Conservation (phyloP, 2,888 invertebrate species). For the Oscheius sp. region DNA sequence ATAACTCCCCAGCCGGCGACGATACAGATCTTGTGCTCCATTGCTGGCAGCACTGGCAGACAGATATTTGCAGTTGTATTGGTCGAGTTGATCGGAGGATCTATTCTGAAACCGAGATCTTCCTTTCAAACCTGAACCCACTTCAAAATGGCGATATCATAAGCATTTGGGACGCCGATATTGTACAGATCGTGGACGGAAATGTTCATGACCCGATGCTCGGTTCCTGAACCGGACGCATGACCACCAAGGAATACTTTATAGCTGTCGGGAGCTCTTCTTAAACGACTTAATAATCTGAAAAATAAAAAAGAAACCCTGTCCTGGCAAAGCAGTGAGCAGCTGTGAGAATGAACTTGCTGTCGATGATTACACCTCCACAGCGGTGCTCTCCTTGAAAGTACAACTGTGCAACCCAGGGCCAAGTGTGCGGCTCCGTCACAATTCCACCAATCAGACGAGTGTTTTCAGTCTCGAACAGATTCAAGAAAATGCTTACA, state of each 20-base stretch:
- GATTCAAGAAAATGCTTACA: too few relatives aligned
- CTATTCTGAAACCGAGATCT: constrained; percentile 42
- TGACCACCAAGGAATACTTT: constrained; percentile 62
- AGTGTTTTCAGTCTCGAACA: constrained; percentile 39
- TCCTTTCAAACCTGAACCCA: constrained; percentile 6
- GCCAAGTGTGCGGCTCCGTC: constrained; percentile 64
- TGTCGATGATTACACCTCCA: constrained; percentile 65
- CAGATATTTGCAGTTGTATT: constrained; percentile 53
- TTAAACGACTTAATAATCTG: constrained; percentile 31
- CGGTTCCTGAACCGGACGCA: constrained; percentile 43
- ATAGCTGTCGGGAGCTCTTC: constrained; percentile 53
- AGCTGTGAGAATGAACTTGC: constrained; percentile 67
- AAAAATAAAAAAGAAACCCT: neutral
- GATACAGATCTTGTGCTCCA: constrained; percentile 58
- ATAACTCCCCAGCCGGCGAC: constrained; percentile 65
- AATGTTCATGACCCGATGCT: constrained; percentile 47
- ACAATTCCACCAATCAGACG: constrained; percentile 66
- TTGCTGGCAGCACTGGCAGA: constrained; percentile 49
- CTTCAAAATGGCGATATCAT: constrained; percentile 58
- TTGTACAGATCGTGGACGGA: constrained; percentile 56
- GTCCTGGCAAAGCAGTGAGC: constrained; percentile 65
- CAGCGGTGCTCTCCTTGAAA: constrained; percentile 55
- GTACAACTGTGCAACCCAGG: constrained; percentile 65
- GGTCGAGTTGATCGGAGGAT: constrained; percentile 49
- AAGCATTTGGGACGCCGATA: constrained; percentile 49